Evolutionary conservation across 23 tunicate species (phyloP).

Genomic region (Pegea sp.): DNA sequence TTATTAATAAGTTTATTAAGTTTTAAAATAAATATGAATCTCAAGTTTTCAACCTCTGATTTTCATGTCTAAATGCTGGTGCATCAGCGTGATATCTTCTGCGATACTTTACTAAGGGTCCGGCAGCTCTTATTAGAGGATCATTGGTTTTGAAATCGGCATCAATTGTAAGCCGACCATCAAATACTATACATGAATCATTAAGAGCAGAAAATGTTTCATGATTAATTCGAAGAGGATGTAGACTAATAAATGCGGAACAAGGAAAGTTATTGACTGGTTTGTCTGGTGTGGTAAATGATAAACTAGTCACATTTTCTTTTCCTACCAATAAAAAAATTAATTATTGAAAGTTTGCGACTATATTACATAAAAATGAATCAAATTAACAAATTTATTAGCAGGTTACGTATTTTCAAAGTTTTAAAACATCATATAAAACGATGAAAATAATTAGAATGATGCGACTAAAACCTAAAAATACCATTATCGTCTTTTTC

Average conservation of each 20-base stretch:
- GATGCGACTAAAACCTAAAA: no score
- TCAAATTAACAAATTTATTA: no score
- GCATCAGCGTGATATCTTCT: constrained; percentile 80
- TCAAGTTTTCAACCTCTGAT: constrained; percentile 14
- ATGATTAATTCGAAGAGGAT: constrained; percentile 56
- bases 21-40: background rate
- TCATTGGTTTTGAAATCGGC: constrained; percentile 63
- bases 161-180: constrained; percentile 75
- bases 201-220: constrained; percentile 48
- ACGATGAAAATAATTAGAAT: no score
- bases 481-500: constrained; percentile 12
- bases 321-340: no score
- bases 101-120: constrained; percentile 82
- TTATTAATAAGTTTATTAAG: constrained; percentile 1
- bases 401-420: no score
- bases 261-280: constrained; percentile 33
- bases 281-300: constrained; percentile 47
- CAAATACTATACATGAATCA: constrained; percentile 84
- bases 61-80: constrained; percentile 25
- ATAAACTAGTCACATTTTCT: constrained; percentile 8
- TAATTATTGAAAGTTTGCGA: no score
- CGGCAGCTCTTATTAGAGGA: constrained; percentile 69
- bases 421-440: no score
- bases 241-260: constrained; percentile 35
- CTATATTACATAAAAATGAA: no score